Percentiles rank a stretch among this genome's conserved stretches.
Conservation (phyloP, 2,113 vertebrate genomes). For the Salminus brasiliensis region DNA sequence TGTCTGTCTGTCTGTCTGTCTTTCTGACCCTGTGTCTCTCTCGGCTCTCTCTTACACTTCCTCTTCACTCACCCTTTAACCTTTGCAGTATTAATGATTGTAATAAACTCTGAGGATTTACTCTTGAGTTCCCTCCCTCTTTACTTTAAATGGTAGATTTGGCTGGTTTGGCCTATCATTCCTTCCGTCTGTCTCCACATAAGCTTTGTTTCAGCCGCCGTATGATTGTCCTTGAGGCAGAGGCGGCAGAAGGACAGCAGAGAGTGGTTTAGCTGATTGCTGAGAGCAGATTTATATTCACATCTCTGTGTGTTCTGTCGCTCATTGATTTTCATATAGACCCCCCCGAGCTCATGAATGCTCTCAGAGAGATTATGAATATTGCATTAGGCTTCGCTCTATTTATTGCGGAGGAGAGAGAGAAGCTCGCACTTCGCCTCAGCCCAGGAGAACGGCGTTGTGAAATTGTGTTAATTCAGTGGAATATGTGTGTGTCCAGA, state of each 20-base stretch:
- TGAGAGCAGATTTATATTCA: conserved; percentile 75
- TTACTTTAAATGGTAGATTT: conserved; percentile 17
- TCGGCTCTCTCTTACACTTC: conserved; percentile 4
- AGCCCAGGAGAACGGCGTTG: conserved; percentile 10
- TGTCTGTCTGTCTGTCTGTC: too few species aligned
- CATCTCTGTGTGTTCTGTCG: conserved; percentile 69
- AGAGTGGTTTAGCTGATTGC: conserved; percentile 48
- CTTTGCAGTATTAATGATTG: not conserved
- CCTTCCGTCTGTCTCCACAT: conserved; percentile 17
- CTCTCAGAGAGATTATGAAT: conserved; percentile 74
- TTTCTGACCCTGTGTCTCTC: too few species aligned
- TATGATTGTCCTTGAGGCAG: conserved; percentile 43
- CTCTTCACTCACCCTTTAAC: not conserved
- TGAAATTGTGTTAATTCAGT: too few species aligned
- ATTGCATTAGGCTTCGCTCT: conserved; percentile 59
- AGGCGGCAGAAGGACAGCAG: conserved; percentile 15
- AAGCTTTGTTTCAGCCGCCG: not conserved
- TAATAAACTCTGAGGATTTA: conserved; percentile 9
- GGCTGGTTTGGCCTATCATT: conserved; percentile 18
- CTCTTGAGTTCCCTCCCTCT: conserved; percentile 6
- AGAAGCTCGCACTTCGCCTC: conserved; percentile 16
- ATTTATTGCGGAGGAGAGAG: conserved; percentile 29
- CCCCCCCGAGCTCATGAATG: conserved; percentile 67
- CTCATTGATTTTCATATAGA: conserved; percentile 77
- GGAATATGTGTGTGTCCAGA: not conserved